phyloP scores from a whole-genome alignment of 2,888 invertebrate genomes.

The Bombyx huttoni region DNA sequence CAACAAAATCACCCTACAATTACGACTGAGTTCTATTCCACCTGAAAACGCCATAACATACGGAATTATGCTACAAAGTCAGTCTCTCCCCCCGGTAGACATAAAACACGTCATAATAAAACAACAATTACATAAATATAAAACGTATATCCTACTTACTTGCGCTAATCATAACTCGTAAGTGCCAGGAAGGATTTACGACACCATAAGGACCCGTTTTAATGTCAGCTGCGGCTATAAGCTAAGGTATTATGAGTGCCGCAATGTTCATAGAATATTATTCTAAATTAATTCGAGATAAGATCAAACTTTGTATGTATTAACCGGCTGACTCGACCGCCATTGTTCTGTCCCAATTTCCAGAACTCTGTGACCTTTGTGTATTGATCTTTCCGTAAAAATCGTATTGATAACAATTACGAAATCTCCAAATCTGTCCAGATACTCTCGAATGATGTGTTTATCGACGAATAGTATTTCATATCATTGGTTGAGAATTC shows the following conservation, averaged over 20 bases:
- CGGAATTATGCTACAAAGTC: background rate
- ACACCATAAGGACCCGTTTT: constrained; percentile 16
- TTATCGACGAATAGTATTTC: too few species aligned
- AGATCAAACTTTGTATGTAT: background rate
- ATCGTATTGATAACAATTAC: too few species aligned
- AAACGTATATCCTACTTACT: constrained; percentile 8
- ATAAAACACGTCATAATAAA: background rate
- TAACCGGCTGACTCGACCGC: background rate
- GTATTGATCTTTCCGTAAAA: too few species aligned
- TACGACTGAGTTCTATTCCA: too few species aligned
- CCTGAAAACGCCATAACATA: background rate
- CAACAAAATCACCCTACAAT: too few species aligned
- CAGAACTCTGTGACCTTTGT: too few species aligned
- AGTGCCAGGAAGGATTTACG: constrained; percentile 15
- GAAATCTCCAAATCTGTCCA: too few species aligned
- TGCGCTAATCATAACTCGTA: constrained; percentile 18
- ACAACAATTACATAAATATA: constrained; percentile 4
- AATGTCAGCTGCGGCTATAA: constrained; percentile 17
- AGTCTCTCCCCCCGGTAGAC: background rate
- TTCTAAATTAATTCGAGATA: background rate
- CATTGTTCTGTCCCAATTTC: too few species aligned
- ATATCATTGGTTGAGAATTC: too few species aligned
- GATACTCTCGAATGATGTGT: too few species aligned
- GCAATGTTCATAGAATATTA: constrained; percentile 11
- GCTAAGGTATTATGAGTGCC: constrained; percentile 19